These are phyloP conservation scores for Sebastolobus alascanus DNA, from an alignment of 2,797 vertebrate genomes.

Conservation along the genomic window DNA sequence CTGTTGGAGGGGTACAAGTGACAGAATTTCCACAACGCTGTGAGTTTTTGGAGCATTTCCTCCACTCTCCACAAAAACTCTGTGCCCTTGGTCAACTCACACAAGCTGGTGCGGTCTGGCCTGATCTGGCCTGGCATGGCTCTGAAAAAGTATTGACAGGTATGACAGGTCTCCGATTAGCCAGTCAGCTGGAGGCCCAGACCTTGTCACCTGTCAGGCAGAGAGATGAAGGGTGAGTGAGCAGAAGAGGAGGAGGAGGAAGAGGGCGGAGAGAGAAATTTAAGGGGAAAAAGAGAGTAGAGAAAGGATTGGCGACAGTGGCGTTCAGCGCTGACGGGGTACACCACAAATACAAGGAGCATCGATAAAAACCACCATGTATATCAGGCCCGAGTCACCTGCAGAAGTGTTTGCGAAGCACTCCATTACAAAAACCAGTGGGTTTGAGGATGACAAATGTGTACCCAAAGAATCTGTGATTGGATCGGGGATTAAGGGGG, in stretches of 20 bases:
- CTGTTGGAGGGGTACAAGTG: constrained; percentile 72
- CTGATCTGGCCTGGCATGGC: constrained; percentile 57
- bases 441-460: constrained; percentile 79
- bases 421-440: constrained; percentile 69
- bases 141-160: constrained; percentile 94
- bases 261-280: constrained; percentile 21
- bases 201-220: constrained; percentile 96
- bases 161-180: constrained; percentile 98
- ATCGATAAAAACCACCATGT: constrained; percentile 58
- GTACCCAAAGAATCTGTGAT: constrained; percentile 79
- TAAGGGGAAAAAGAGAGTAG: constrained; percentile 30
- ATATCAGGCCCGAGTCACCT: constrained; percentile 67
- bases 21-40: constrained; percentile 75
- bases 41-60: constrained; percentile 28
- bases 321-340: constrained; percentile 30
- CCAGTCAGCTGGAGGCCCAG: constrained; percentile 95
- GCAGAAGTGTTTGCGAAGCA: constrained; percentile 72
- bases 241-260: constrained; percentile 35
- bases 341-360: constrained; percentile 45
- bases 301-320: constrained; percentile 27
- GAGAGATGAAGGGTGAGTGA: constrained; percentile 91
- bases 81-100: constrained; percentile 69
- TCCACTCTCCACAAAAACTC: constrained; percentile 41
- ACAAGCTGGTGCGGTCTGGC: constrained; percentile 46
- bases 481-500: constrained; percentile 82